phyloP scores from a whole-genome alignment of 1,140 invertebrate genomes.

The Drosophila ercepeae region DNA sequence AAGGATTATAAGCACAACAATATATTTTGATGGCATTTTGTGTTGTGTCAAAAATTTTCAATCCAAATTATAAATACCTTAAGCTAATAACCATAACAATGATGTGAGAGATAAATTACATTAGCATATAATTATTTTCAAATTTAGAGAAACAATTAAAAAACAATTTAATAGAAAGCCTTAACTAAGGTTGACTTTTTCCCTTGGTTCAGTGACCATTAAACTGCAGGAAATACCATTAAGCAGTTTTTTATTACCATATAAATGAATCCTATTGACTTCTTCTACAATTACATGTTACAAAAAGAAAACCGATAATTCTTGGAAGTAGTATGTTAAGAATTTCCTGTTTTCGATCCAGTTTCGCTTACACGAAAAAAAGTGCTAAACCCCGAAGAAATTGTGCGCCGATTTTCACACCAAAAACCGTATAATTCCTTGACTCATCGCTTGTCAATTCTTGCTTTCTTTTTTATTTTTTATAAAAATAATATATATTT shows the following conservation, averaged over 20 bases:
- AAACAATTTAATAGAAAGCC: constrained; percentile 1
- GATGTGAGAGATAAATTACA: neutral
- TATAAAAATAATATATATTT: too few species aligned
- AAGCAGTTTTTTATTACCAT: constrained; percentile 9
- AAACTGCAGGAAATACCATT: constrained; percentile 15
- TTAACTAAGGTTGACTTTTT: too few species aligned
- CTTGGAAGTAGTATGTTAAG: constrained; percentile 66
- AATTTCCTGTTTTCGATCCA: constrained; percentile 72
- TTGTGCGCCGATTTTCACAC: constrained; percentile 66
- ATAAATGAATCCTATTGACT: constrained; percentile 51
- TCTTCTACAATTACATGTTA: constrained; percentile 24
- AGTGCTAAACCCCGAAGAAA: constrained; percentile 38
- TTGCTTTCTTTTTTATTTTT: neutral
- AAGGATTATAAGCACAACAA: neutral
- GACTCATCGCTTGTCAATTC: constrained; percentile 49
- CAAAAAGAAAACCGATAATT: constrained; percentile 31
- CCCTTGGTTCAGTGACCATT: constrained; percentile 45
- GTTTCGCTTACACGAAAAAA: constrained; percentile 64
- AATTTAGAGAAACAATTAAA: constrained; percentile 10
- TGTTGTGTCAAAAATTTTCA: neutral
- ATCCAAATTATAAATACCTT: neutral
- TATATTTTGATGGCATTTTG: neutral
- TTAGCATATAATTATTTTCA: neutral
- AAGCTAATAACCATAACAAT: neutral
- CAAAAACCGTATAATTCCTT: constrained; percentile 57